These are phyloP conservation scores for Orchesella cincta DNA, from an alignment of 1,140 invertebrate species.

Conservation along the genomic window DNA sequence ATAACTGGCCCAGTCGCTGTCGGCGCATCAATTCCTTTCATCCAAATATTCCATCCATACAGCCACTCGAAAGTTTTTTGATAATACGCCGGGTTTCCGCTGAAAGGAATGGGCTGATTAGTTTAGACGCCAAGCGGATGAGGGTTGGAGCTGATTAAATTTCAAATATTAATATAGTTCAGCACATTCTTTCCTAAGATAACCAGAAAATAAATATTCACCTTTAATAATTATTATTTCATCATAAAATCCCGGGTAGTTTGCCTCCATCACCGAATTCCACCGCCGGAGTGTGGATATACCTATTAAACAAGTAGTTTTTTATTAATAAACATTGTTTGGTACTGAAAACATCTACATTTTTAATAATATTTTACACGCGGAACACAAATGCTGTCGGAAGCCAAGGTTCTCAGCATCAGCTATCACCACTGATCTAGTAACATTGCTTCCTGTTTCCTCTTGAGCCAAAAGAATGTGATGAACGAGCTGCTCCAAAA, in stretches of 20 bases:
- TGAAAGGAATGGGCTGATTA: no score
- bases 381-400: not conserved
- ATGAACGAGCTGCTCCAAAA: not conserved
- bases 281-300: not conserved
- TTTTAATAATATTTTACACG: not conserved
- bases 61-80: no score
- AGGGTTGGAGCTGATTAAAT: no score
- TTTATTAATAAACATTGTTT: not conserved
- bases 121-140: no score
- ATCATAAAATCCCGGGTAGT: not conserved
- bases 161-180: no score
- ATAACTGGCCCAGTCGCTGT: no score
- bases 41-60: no score
- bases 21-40: no score
- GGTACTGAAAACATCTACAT: not conserved
- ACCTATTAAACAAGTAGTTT: not conserved
- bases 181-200: no score
- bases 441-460: not conserved
- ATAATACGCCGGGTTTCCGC: no score
- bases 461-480: not conserved
- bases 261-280: not conserved
- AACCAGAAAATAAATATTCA: not conserved
- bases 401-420: not conserved
- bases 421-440: not conserved
- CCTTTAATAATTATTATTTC: slow-evolving; percentile 2